Evolutionary conservation across 2,113 vertebrate species (phyloP).

Genomic region (Elephantulus edwardii): DNA sequence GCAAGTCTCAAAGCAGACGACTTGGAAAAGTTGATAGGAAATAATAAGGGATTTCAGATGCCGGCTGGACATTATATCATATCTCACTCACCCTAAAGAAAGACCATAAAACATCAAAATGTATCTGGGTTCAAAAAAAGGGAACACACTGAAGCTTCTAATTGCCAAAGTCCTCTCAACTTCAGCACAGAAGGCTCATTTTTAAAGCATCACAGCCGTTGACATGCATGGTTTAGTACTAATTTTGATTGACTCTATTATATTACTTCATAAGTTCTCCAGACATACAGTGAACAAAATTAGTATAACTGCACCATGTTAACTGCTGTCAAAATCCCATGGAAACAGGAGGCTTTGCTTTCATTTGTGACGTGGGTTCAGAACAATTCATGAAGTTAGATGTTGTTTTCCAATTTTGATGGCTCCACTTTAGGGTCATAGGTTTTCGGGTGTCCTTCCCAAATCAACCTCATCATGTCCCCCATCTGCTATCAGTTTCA

Average conservation of each 20-base stretch:
- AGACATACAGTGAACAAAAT: constrained; percentile 90
- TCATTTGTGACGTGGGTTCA: not conserved
- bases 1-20: constrained; percentile 89
- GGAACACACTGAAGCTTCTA: constrained; percentile 73
- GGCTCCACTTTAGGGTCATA: constrained; percentile 46
- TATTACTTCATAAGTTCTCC: constrained; percentile 76
- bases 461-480: not conserved
- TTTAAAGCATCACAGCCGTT: constrained; percentile 94
- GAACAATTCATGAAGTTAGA: constrained; percentile 59
- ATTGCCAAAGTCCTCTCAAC: constrained; percentile 73
- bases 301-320: constrained; percentile 91
- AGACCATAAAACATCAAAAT: constrained; percentile 90
- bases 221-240: constrained; percentile 90
- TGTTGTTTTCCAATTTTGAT: constrained; percentile 39
- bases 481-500: constrained; percentile 7
- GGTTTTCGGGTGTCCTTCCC: constrained; percentile 51
- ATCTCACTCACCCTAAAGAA: constrained; percentile 90
- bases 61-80: constrained; percentile 90
- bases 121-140: constrained; percentile 86
- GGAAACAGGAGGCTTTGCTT: constrained; percentile 85
- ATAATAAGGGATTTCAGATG: constrained; percentile 83
- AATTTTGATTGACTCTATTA: constrained; percentile 88
- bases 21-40: constrained; percentile 82
- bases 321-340: constrained; percentile 90
- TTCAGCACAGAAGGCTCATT: constrained; percentile 89